Base-by-base conservation (phyloP, 2,113 vertebrate species). In the Ictalurus punctatus region DNA sequence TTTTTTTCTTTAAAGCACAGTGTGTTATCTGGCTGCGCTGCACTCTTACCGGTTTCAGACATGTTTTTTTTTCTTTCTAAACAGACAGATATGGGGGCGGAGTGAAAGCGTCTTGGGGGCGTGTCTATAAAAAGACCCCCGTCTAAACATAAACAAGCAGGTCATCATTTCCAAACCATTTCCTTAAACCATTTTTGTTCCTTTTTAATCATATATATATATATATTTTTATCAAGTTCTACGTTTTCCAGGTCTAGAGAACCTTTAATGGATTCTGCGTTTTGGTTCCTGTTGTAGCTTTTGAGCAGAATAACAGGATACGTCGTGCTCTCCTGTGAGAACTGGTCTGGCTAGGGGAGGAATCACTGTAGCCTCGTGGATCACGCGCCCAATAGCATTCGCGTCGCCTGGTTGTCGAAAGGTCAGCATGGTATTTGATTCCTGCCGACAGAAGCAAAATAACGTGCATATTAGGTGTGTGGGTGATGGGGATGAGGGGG, bases 401-500 rank as follows among this genome's bases (percentile, higher is more conserved):
- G 76, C 67, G 23, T 25, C 65, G 2, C 74, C n/a, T 21, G 59
- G 74, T 79, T 67, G 76, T 65, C 27, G 27, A 88, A 90, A 90
- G 83, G 88, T 91, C 85, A 83, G 40, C 23, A n/a, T 82, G 82
- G 88, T 84, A 85, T 91, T 88, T 91, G 61, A 87, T 79, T 84
- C 56, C 40, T 71, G 80, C 80, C 37, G 73, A 83, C 61, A 85
- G 63, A 65, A 88, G 87, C 67, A 71, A 84, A 85, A 83, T 87
- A 76, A 84, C n/a, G 65, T 61, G 37, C 73, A 67, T 52, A n/a
- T 34, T n/a, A 52, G 61, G 86, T 79, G 76, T 44, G 30, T 59
- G 34, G 14, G 23, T 63, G 48, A 9, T 48, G 8, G 9, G 8
- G 48, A 52, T 9, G 1, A 16, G 34, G 34, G 16, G 13, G 30